phyloP scores from a whole-genome alignment of 64 coral and sea anemone species.

The Actinia equina region DNA sequence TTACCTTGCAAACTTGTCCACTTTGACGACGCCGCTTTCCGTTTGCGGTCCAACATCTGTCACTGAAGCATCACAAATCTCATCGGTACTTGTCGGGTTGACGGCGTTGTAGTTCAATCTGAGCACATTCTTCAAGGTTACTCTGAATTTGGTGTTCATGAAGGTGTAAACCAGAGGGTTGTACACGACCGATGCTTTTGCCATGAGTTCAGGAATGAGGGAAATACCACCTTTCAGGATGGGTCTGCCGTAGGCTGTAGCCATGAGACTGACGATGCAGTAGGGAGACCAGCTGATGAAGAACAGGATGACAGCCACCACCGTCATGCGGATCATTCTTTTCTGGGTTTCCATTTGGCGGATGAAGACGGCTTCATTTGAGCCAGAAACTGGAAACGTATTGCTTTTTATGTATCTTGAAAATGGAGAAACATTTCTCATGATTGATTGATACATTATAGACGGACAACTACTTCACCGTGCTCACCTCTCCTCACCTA shows the following conservation, averaged over 20 bases:
- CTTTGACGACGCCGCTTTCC: neutral
- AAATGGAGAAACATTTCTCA: neutral
- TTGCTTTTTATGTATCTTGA: slow-evolving; percentile 54
- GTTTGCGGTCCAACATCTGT: neutral
- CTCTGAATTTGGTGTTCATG: slow-evolving; percentile 64
- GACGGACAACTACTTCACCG: neutral
- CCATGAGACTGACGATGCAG: slow-evolving; percentile 59
- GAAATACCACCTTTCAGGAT: neutral
- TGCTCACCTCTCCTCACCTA: neutral
- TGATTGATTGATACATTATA: neutral
- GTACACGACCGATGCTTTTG: slow-evolving; percentile 74
- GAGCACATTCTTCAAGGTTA: slow-evolving; percentile 32
- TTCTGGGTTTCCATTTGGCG: slow-evolving; percentile 28
- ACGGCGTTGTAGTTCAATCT: slow-evolving; percentile 13
- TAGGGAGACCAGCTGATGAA: slow-evolving; percentile 86
- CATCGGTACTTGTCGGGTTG: neutral
- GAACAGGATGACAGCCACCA: slow-evolving; percentile 47
- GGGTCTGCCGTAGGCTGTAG: slow-evolving; percentile 33
- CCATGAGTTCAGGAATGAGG: slow-evolving; percentile 51
- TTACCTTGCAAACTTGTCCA: neutral
- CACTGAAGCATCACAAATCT: neutral
- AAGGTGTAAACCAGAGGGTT: slow-evolving; percentile 75
- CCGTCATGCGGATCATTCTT: slow-evolving; percentile 45
- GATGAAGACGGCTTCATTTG: slow-evolving; percentile 26
- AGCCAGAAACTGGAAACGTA: neutral